A percentile compares a stretch with the other conserved stretches of the same genome.
These are phyloP conservation scores for Leptarthrus brevirostris DNA, from an alignment of 2,888 invertebrate genomes.

Conservation along the genomic window DNA sequence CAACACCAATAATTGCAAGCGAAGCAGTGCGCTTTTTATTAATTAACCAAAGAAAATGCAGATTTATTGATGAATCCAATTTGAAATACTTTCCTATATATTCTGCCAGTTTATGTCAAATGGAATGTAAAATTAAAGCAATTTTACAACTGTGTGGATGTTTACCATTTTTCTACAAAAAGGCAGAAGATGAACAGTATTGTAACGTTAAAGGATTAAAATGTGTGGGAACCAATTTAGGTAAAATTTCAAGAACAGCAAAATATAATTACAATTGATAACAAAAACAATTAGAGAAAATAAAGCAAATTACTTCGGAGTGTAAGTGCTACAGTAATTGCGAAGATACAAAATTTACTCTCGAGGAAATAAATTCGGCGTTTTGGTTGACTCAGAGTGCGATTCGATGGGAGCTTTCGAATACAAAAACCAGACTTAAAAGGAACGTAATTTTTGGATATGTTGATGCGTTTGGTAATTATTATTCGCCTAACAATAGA, in stretches of 20 bases:
- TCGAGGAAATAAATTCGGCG: conserved; percentile 51
- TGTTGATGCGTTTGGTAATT: conserved; percentile 60
- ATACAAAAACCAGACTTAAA: conserved; percentile 60
- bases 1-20: conserved; percentile 50
- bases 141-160: conserved; percentile 52
- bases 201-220: conserved; percentile 59
- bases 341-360: conserved; percentile 52
- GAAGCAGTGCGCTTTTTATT: conserved; percentile 48
- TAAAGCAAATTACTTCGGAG: conserved; percentile 9
- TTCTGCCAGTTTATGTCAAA: conserved; percentile 52
- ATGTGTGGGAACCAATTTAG: conserved; percentile 57
- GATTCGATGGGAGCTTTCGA: conserved; percentile 59
- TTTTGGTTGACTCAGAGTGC: conserved; percentile 59
- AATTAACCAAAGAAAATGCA: conserved; percentile 53
- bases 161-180: conserved; percentile 55
- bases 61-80: conserved; percentile 53
- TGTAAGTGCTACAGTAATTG: conserved; percentile 54
- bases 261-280: no score
- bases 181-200: conserved; percentile 41
- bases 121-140: conserved; percentile 54
- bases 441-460: conserved; percentile 60
- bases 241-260: conserved; percentile 56
- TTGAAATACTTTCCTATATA: conserved; percentile 54
- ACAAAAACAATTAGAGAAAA: conserved; percentile 51
- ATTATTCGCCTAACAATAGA: background rate